phyloP scores from a whole-genome alignment of 2,888 invertebrate genomes.

The Acrobasis suavella region DNA sequence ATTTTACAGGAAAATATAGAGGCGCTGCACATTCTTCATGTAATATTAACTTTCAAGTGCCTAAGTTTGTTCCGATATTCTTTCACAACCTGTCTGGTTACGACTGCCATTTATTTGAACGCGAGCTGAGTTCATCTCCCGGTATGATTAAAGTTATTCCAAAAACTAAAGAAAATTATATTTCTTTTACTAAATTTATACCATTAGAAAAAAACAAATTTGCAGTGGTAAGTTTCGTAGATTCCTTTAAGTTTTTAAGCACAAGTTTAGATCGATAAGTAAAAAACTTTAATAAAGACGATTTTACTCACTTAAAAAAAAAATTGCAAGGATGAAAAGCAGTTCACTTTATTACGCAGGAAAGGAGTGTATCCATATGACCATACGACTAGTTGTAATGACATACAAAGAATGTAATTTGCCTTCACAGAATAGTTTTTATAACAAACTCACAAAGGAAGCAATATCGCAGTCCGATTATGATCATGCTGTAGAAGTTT shows the following conservation, averaged over 20 bases:
- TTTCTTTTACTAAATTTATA: slow-evolving; percentile 20
- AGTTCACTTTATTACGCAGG: slow-evolving; percentile 18
- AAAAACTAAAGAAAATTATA: too few relatives aligned
- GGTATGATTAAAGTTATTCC: too few relatives aligned
- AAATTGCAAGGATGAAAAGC: slow-evolving; percentile 1
- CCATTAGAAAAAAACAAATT: slow-evolving; percentile 13
- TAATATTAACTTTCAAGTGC: too few relatives aligned
- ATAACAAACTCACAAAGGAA: slow-evolving; percentile 21
- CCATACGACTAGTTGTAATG: too few relatives aligned
- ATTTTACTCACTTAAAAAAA: slow-evolving; percentile 21
- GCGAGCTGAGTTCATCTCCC: too few relatives aligned
- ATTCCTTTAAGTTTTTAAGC: too few relatives aligned
- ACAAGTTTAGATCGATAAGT: slow-evolving; percentile 24
- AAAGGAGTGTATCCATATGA: slow-evolving; percentile 29
- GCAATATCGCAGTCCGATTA: slow-evolving; percentile 22
- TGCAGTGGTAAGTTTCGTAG: neutral
- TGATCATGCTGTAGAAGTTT: slow-evolving; percentile 25
- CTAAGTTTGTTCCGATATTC: too few relatives aligned
- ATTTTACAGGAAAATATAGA: slow-evolving; percentile 19
- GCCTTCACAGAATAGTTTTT: slow-evolving; percentile 27
- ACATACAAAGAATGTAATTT: too few relatives aligned
- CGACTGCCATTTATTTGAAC: too few relatives aligned
- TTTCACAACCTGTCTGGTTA: too few relatives aligned
- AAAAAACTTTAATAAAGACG: slow-evolving; percentile 16
- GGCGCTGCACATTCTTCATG: too few relatives aligned